These are phyloP conservation scores for Muraenolepis orangiensis DNA, from an alignment of 2,797 vertebrate species.

Conservation along the genomic window DNA sequence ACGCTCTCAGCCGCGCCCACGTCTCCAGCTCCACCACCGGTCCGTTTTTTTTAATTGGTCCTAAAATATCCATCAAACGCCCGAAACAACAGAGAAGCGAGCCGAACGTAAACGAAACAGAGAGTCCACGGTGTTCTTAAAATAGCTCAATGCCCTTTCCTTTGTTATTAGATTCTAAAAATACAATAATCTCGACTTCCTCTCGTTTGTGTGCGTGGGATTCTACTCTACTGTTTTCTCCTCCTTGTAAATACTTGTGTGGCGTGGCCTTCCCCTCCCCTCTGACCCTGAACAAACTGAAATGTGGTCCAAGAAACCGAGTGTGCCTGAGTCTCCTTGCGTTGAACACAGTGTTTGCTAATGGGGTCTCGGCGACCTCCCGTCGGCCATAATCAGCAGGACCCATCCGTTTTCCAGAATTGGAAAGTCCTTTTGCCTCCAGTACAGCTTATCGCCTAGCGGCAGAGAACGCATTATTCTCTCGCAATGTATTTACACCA, in stretches of 20 bases:
- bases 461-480: not conserved
- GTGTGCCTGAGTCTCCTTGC: not conserved
- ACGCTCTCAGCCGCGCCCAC: too few relatives aligned
- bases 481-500: not conserved
- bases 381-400: slow-evolving; percentile 43
- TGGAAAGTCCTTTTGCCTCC: slow-evolving; percentile 35
- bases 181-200: not conserved
- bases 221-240: not conserved
- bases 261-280: not conserved
- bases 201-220: not conserved
- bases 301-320: not conserved
- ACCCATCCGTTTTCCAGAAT: slow-evolving; percentile 48
- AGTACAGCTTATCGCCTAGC: slow-evolving; percentile 48
- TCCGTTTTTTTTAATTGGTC: not conserved
- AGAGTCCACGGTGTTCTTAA: not conserved
- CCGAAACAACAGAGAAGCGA: not conserved
- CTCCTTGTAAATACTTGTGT: not conserved
- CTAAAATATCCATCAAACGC: not conserved
- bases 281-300: not conserved
- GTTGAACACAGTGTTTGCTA: not conserved
- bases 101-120: not conserved
- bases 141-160: not conserved
- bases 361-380: not conserved
- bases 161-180: not conserved
- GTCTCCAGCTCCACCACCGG: too few relatives aligned